These are phyloP conservation scores for Tridacna crocea DNA, from an alignment of 2,888 invertebrate genomes.

Conservation along the genomic window DNA sequence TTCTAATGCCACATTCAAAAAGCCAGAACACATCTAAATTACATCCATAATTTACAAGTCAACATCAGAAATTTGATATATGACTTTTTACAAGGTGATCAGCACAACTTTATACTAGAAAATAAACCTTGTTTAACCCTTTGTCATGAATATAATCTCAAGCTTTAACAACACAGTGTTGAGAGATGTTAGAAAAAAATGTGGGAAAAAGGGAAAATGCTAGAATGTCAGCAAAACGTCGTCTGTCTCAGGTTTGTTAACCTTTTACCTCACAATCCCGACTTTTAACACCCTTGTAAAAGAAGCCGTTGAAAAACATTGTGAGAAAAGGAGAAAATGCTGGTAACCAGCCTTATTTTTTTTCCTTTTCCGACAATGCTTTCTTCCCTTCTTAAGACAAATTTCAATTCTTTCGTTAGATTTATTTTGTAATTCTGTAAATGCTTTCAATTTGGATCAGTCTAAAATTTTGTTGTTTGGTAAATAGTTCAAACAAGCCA, in stretches of 20 bases:
- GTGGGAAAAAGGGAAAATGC: not conserved
- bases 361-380: not conserved
- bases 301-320: not conserved
- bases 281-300: not conserved
- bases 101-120: no score
- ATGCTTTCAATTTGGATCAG: no score
- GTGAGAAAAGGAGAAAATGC: constrained; percentile 3
- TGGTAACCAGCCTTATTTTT: not conserved
- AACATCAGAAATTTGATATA: no score
- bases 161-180: not conserved
- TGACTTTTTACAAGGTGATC: no score
- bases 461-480: no score
- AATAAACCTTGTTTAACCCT: no score
- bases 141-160: no score
- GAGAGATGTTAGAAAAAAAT: not conserved
- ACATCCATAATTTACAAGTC: no score
- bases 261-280: not conserved
- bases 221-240: not conserved
- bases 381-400: not conserved
- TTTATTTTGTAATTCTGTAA: no score
- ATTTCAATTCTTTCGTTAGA: not conserved
- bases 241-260: not conserved
- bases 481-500: no score
- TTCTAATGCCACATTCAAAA: no score
- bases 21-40: no score